phyloP scores from a whole-genome alignment of 2,888 invertebrate genomes.

The Caenorhabditis virilis region DNA sequence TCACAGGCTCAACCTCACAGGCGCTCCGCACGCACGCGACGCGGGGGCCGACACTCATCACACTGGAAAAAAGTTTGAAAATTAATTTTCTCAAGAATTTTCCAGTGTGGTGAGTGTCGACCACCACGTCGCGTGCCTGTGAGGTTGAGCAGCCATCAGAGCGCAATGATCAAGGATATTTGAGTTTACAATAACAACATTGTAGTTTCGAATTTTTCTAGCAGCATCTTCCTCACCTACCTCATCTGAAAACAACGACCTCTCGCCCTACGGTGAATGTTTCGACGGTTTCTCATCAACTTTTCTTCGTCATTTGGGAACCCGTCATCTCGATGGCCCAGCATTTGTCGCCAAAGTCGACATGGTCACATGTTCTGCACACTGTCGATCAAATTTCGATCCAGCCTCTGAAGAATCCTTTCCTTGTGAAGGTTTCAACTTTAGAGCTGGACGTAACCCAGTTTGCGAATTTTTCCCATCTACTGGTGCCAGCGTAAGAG shows the following conservation, averaged over 20 bases:
- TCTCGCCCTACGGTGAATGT: conserved; percentile 36
- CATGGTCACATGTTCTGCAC: conserved; percentile 43
- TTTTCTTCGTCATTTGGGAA: conserved; percentile 23
- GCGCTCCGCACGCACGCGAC: too few species aligned
- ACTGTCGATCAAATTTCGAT: conserved; percentile 47
- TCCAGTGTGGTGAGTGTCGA: too few species aligned
- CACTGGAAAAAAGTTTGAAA: too few species aligned
- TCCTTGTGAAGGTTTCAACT: conserved; percentile 53
- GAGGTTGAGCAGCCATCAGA: too few species aligned
- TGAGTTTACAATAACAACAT: too few species aligned
- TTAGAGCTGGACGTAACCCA: conserved; percentile 43
- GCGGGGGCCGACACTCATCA: too few species aligned
- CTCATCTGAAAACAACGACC: conserved; percentile 4
- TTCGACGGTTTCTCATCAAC: conserved; percentile 28
- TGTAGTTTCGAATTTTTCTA: too few species aligned
- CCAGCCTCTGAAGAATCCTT: conserved; percentile 42
- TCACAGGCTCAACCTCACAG: too few species aligned
- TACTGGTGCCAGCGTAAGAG: conserved; percentile 4
- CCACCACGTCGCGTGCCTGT: too few species aligned
- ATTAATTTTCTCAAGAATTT: too few species aligned
- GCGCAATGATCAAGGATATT: too few species aligned
- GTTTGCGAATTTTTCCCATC: conserved; percentile 51
- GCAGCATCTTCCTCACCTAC: too few species aligned
- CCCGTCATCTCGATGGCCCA: conserved; percentile 24
- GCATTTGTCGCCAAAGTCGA: conserved; percentile 40